Conservation (phyloP, 2,888 invertebrate species). For the Scaptomyza flava region DNA sequence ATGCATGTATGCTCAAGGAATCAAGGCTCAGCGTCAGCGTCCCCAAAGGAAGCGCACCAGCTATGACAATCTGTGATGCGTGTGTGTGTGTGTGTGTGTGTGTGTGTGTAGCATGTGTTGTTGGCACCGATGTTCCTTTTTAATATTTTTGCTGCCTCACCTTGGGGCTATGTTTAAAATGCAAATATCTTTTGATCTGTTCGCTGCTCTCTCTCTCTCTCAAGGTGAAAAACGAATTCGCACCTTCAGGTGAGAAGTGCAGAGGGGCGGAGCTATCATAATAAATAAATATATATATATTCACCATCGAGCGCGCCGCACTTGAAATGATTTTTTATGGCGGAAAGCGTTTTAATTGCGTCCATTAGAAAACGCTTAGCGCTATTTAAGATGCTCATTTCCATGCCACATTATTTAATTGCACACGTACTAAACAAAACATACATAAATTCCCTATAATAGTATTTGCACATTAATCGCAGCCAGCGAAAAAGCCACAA, state of each 20-base stretch:
- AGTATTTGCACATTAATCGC: too few relatives aligned
- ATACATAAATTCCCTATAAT: slow-evolving; percentile 7
- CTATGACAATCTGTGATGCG: slow-evolving; percentile 20
- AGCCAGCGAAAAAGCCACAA: slow-evolving; percentile 11
- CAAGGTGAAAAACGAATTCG: slow-evolving; percentile 61
- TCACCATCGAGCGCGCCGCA: background rate
- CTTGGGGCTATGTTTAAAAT: slow-evolving; percentile 48
- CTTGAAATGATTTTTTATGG: slow-evolving; percentile 40
- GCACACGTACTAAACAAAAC: slow-evolving; percentile 22
- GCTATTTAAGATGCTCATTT: slow-evolving; percentile 36
- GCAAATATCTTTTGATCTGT: slow-evolving; percentile 76
- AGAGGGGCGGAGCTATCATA: background rate
- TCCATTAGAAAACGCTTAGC: slow-evolving; percentile 73
- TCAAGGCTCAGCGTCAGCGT: slow-evolving; percentile 6
- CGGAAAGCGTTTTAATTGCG: slow-evolving; percentile 63
- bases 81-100: too few relatives aligned
- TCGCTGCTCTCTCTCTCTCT: slow-evolving; percentile 11
- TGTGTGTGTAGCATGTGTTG: background rate
- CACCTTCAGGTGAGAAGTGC: slow-evolving; percentile 62
- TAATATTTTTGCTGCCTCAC: slow-evolving; percentile 18
- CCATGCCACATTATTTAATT: slow-evolving; percentile 37
- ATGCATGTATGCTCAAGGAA: slow-evolving; percentile 26
- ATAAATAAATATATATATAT: background rate
- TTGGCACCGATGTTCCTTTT: slow-evolving; percentile 16
- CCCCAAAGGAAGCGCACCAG: slow-evolving; percentile 24